Evolutionary conservation across 2,888 invertebrate genomes (phyloP).

Genomic region (Campoletis raptor): DNA sequence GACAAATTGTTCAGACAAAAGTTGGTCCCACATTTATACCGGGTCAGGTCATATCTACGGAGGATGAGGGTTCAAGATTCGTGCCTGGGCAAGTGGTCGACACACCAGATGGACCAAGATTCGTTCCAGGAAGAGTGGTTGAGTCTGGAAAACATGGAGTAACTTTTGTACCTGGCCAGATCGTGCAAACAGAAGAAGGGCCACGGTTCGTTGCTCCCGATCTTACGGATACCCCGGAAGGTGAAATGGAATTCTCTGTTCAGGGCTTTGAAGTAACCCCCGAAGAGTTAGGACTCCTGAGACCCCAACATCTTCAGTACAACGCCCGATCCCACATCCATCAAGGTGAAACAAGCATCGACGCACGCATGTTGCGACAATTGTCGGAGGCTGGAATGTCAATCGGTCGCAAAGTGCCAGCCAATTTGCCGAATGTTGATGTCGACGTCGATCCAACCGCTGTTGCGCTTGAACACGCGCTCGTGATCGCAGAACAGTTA

Average conservation of each 20-base stretch:
- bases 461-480: constrained; percentile 80
- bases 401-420: constrained; percentile 88
- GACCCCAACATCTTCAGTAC: constrained; percentile 82
- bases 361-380: constrained; percentile 88
- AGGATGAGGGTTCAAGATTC: constrained; percentile 86
- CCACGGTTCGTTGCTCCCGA: constrained; percentile 90
- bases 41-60: constrained; percentile 90
- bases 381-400: constrained; percentile 90
- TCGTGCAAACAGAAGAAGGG: constrained; percentile 86
- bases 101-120: constrained; percentile 89
- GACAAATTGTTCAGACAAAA: constrained; percentile 91
- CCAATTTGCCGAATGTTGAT: constrained; percentile 88
- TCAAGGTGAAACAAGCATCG: constrained; percentile 88
- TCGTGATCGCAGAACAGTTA: constrained; percentile 81
- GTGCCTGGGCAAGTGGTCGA: constrained; percentile 90
- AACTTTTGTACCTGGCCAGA: constrained; percentile 86
- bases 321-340: constrained; percentile 75
- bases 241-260: constrained; percentile 89
- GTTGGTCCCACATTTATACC: constrained; percentile 92
- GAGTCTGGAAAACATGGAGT: constrained; percentile 85
- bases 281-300: constrained; percentile 84
- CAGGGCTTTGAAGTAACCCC: constrained; percentile 88
- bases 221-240: constrained; percentile 88
- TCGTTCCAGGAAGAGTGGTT: constrained; percentile 86
- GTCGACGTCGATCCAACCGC: constrained; percentile 85